These are phyloP conservation scores for Steinernema khuongi DNA, from an alignment of 1,140 invertebrate genomes.

Conservation along the genomic window DNA sequence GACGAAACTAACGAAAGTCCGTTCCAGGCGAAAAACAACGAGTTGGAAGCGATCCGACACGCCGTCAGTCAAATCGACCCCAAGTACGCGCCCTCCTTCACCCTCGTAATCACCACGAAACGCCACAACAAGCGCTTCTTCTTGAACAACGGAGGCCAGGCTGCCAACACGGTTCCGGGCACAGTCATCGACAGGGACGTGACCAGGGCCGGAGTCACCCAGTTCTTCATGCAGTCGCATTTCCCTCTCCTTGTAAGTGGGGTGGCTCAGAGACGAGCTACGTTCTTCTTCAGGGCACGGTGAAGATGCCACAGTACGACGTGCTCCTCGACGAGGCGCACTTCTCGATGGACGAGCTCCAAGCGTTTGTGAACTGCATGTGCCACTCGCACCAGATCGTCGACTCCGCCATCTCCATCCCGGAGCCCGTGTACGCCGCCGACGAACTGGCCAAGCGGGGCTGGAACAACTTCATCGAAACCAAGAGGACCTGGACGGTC, in stretches of 20 bases:
- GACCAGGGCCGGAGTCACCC: slow-evolving; percentile 14
- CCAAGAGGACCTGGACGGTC: neutral
- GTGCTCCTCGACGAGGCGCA: neutral
- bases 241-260: slow-evolving; percentile 7
- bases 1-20: neutral
- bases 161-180: slow-evolving; percentile 13
- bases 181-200: slow-evolving; percentile 23
- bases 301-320: slow-evolving; percentile 21
- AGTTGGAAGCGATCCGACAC: slow-evolving; percentile 17
- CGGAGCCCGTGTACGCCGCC: neutral
- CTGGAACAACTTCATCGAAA: neutral
- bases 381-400: slow-evolving; percentile 7
- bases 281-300: slow-evolving; percentile 22
- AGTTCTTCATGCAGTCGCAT: slow-evolving; percentile 28
- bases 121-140: neutral
- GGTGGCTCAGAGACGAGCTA: neutral
- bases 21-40: slow-evolving; percentile 18
- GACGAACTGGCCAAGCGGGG: neutral
- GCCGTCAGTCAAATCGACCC: neutral
- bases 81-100: slow-evolving; percentile 12
- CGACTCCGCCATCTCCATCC: neutral
- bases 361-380: neutral
- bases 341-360: neutral
- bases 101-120: slow-evolving; percentile 22
- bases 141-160: neutral